Evolutionary conservation across 37 sponge, comb jelly and placozoan species (phyloP).

Genomic region (Geodia barretti): DNA sequence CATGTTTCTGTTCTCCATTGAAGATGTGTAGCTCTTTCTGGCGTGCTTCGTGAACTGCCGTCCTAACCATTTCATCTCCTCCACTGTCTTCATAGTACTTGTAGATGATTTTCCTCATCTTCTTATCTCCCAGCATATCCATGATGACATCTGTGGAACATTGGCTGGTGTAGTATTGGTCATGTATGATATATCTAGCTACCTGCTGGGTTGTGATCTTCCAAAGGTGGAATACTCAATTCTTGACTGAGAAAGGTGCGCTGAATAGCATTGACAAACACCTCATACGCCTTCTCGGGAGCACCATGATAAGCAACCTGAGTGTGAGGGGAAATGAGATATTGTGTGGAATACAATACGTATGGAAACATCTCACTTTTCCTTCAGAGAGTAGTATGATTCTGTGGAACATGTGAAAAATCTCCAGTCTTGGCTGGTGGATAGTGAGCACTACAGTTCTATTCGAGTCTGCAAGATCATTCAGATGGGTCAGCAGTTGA

Average conservation of each 20-base stretch:
- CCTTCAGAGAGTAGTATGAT: constrained; percentile 52
- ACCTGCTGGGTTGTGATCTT: constrained; percentile 60
- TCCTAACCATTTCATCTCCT: constrained; percentile 24
- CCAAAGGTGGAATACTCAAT: background rate
- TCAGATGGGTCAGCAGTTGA: constrained; percentile 58
- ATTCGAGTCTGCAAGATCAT: constrained; percentile 45
- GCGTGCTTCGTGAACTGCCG: too few species aligned
- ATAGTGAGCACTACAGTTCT: constrained; percentile 64
- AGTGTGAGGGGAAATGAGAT: background rate
- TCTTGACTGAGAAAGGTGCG: background rate
- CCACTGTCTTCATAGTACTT: constrained; percentile 35
- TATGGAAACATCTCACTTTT: constrained; percentile 16
- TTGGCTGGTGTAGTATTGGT: too few species aligned
- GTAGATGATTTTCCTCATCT: constrained; percentile 33
- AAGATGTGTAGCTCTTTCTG: too few species aligned
- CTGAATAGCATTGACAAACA: constrained; percentile 49
- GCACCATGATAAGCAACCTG: constrained; percentile 71
- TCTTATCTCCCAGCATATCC: constrained; percentile 79
- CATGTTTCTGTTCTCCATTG: too few species aligned
- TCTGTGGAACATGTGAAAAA: constrained; percentile 47
- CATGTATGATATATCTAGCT: background rate
- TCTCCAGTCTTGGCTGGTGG: constrained; percentile 61
- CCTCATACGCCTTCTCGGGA: constrained; percentile 71
- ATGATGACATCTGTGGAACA: constrained; percentile 76
- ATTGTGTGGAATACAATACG: background rate